phyloP scores from a whole-genome alignment of 2,888 invertebrate genomes.

The Camptogramma bilineatum region DNA sequence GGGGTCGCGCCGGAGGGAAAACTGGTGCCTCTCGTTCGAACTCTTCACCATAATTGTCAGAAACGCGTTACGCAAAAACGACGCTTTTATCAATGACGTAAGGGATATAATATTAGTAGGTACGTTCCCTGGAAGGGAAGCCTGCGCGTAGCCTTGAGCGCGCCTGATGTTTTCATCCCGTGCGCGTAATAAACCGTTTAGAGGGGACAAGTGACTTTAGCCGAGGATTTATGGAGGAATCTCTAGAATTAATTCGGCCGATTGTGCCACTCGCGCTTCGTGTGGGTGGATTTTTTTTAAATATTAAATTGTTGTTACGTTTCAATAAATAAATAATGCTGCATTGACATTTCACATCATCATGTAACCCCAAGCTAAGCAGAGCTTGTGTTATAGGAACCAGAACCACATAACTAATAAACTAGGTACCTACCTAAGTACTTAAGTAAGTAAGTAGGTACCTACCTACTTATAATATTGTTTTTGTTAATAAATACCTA shows the following conservation, averaged over 20 bases:
- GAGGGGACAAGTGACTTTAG: conserved; percentile 78
- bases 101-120: conserved; percentile 65
- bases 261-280: conserved; percentile 58
- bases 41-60: conserved; percentile 65
- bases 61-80: conserved; percentile 76
- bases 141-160: conserved; percentile 75
- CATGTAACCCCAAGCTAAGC: too few relatives aligned
- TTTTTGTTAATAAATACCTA: too few relatives aligned
- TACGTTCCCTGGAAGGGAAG: conserved; percentile 54
- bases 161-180: conserved; percentile 82
- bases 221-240: conserved; percentile 80
- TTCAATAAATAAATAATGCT: too few relatives aligned
- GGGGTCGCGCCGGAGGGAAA: conserved; percentile 53
- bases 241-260: conserved; percentile 78
- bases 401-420: too few relatives aligned
- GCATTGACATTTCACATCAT: too few relatives aligned
- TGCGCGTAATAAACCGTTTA: conserved; percentile 83
- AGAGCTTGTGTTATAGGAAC: too few relatives aligned
- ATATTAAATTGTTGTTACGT: too few relatives aligned
- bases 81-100: conserved; percentile 82
- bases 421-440: too few relatives aligned
- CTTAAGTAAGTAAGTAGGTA: too few relatives aligned
- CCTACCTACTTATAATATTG: too few relatives aligned
- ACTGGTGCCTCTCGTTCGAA: conserved; percentile 64
- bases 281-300: conserved; percentile 13